A percentile compares a stretch with the other conserved stretches of the same genome.
Conservation (phyloP, 2,797 vertebrate species). For the Esox masquinongy region DNA sequence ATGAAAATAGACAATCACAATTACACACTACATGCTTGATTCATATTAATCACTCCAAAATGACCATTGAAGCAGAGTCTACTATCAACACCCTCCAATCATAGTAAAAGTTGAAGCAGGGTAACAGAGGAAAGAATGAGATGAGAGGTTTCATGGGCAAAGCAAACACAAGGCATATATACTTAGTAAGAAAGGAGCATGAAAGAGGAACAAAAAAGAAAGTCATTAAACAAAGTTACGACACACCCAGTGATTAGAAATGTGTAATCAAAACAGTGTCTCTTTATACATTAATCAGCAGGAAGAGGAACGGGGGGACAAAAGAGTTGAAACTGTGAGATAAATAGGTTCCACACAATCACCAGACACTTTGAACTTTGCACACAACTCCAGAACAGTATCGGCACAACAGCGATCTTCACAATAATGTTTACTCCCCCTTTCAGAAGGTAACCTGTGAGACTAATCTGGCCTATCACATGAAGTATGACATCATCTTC, state of each 20-base stretch:
- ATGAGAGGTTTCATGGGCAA: background rate
- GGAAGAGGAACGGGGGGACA: background rate
- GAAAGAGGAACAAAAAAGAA: background rate
- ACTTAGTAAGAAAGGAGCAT: background rate
- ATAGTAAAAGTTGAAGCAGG: background rate
- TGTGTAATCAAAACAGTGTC: conserved; percentile 18
- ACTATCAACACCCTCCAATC: conserved; percentile 28
- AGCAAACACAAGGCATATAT: background rate
- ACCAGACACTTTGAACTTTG: background rate
- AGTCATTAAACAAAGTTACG: background rate
- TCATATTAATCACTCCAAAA: too few relatives aligned
- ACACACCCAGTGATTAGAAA: conserved; percentile 1
- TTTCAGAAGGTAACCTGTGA: background rate
- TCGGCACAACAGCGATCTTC: background rate
- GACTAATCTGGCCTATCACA: background rate
- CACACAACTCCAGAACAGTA: background rate
- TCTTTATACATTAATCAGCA: background rate
- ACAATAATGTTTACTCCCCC: background rate
- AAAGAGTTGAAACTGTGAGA: conserved; percentile 11
- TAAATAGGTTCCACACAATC: background rate
- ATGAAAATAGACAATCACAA: conserved; percentile 43
- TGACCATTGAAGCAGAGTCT: background rate
- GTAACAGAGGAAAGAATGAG: background rate
- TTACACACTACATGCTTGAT: background rate
- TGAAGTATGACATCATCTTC: background rate